Evolutionary conservation across 2,113 vertebrate genomes (phyloP).

Genomic region (Megaleporinus macrocephalus): DNA sequence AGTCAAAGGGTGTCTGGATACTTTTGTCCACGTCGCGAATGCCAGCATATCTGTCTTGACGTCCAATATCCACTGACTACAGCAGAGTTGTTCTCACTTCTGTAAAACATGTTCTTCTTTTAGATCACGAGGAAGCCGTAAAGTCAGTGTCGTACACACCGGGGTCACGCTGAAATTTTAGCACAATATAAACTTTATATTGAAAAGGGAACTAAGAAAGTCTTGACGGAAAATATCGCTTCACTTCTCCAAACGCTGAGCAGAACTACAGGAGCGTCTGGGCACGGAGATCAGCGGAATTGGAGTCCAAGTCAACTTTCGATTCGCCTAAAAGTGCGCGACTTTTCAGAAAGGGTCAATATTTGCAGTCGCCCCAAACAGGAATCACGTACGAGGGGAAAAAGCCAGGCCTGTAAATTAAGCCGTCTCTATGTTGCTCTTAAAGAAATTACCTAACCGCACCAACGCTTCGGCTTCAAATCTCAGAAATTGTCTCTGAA

Average conservation of each 20-base stretch:
- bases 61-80: slow-evolving; percentile 17
- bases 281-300: neutral
- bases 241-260: slow-evolving; percentile 58
- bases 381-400: no score
- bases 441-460: neutral
- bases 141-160: neutral
- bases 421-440: neutral
- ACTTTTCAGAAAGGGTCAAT: no score
- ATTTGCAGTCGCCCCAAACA: neutral
- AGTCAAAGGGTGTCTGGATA: neutral
- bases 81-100: slow-evolving; percentile 22
- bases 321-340: neutral
- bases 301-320: neutral
- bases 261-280: slow-evolving; percentile 29
- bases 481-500: neutral
- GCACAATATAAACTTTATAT: slow-evolving; percentile 56
- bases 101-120: slow-evolving; percentile 23
- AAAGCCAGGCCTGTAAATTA: neutral
- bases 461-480: neutral
- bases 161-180: slow-evolving; percentile 35
- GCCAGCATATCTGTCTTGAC: neutral
- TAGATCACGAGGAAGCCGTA: slow-evolving; percentile 28
- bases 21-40: neutral
- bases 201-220: slow-evolving; percentile 54
- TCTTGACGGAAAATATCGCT: slow-evolving; percentile 58